phyloP scores from a whole-genome alignment of 2,888 invertebrate species.

The Tenthredo notha region DNA sequence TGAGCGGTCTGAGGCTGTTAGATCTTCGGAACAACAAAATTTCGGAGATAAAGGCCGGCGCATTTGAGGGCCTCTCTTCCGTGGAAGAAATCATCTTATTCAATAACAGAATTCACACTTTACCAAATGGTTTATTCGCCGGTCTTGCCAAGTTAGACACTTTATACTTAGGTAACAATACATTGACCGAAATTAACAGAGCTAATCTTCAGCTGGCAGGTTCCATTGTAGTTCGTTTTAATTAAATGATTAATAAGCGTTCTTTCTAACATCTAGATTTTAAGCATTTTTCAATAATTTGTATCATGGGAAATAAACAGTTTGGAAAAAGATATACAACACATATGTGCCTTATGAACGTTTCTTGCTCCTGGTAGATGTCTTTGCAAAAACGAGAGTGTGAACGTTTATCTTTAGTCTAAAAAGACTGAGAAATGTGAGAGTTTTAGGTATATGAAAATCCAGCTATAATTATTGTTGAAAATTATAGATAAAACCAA shows the following conservation, averaged over 20 bases:
- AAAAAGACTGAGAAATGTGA: neutral
- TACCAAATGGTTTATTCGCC: slow-evolving; percentile 11
- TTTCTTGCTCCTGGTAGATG: neutral
- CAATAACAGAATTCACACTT: slow-evolving; percentile 55
- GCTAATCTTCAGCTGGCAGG: slow-evolving; percentile 2
- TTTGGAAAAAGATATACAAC: neutral
- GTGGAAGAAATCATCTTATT: slow-evolving; percentile 56
- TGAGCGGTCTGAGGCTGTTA: slow-evolving; percentile 73
- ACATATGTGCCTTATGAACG: neutral
- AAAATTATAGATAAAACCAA: neutral
- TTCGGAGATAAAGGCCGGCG: slow-evolving; percentile 62
- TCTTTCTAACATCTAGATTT: neutral
- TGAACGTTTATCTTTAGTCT: neutral
- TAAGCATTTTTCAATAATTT: neutral
- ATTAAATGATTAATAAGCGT: neutral
- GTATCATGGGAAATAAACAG: neutral
- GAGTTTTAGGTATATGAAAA: neutral
- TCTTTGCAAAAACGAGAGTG: neutral
- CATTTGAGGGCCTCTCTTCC: slow-evolving; percentile 56
- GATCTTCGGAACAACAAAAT: slow-evolving; percentile 75
- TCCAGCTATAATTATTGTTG: neutral
- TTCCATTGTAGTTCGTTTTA: neutral
- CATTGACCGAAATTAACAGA: slow-evolving; percentile 10
- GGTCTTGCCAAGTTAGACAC: neutral
- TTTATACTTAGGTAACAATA: slow-evolving; percentile 31